Evolutionary conservation across 2,113 vertebrate species (phyloP), one percentile per base, ranked within the genome.

Genomic region (Oreochromis niloticus): DNA sequence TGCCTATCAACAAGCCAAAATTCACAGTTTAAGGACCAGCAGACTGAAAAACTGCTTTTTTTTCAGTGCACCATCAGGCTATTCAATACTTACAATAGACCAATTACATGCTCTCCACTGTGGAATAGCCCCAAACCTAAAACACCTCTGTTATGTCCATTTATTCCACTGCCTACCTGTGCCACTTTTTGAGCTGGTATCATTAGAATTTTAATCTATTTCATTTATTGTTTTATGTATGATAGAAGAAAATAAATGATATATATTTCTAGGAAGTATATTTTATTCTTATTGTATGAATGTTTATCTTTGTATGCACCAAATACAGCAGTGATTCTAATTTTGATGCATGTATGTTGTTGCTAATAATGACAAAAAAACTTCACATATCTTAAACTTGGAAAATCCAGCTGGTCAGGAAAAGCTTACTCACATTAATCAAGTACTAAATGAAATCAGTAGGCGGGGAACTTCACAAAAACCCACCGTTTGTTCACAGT

Each of bases 131-230:
- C 61, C 61, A n/a, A 66, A 66, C 61, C 61, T 36, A 66, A 66
- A 39, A 63, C 32, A 0, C 32, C 61, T 66, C 61, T 39, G 61
- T n/a, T 13, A 0, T 66, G 61, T 22, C 19, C 10, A 0, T 66
- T 34, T 66, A 7, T 66, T 0, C 61, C 61, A 39, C 61, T 39
- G 61, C 34, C 61, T 2, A 66, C 17, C 34, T 7, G 10, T 22
- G 34, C 6, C 61, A 66, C 36, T 4, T n/a, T 12, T 12, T 0
- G 32, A 63, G 6, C 59, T 36, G 32, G 0, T 63, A 4, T 36
- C 6, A 0, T 63, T 36, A 0, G 32, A 36, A 7, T 5, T 66
- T 39, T 66, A 2, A 12, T 66, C 41, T 43, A 12, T 43, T 10
- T 1, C 2, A 0, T 66, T 66, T 66, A 66, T n/a, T 66, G 9